Evolutionary conservation across 2,113 vertebrate genomes (phyloP), one percentile per base, ranked within the genome.

Genomic region (Prochilodus magdalenae): DNA sequence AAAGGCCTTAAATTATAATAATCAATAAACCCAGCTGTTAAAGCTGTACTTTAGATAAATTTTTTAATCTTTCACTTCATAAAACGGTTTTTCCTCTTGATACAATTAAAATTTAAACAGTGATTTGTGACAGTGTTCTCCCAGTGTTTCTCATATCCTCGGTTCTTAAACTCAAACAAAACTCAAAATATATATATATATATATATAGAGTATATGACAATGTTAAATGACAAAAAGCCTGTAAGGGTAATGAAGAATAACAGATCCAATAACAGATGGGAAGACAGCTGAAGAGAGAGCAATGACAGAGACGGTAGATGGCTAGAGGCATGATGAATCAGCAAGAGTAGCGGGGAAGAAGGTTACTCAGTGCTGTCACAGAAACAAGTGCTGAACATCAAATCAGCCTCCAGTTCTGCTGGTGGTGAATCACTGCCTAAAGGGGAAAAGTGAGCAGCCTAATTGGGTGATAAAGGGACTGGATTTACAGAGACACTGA

Each of bases 401-500:
- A n/a, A 8, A 60, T 60, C 14, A 66, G 11, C 15, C 16, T n/a
- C 29, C 22, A 33, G 18, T 33, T 33, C 18, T 67, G 4, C 30
- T 18, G 30, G 5, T 10, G 36, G 29, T 33, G 16, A 67, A 67
- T 36, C 14, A 36, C 18, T 67, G 29, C 6, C 1, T 66, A 33
- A 3, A 14, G 62, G 16, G 16, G 7, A 3, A 2, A 33, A 20
- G 29, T 16, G 14, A 1, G 16, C 1, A 30, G 16, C 65, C 27
- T 65, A 29, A 65, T 67, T 67, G 36, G 65, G 65, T 67, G 10
- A 36, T 67, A 67, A 67, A 10, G 65, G 40, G 40, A 67, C 30
- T 27, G 57, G 13, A 63, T 36, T 67, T 66, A 66, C 22, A 18
- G 22, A 18, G 33, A 30, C 29, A 33, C 16, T 30, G 49, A 55